Percentiles rank a stretch among this genome's conserved stretches.
These are phyloP conservation scores for Caretta caretta DNA, from an alignment of 2,113 vertebrate species.

Conservation along the genomic window DNA sequence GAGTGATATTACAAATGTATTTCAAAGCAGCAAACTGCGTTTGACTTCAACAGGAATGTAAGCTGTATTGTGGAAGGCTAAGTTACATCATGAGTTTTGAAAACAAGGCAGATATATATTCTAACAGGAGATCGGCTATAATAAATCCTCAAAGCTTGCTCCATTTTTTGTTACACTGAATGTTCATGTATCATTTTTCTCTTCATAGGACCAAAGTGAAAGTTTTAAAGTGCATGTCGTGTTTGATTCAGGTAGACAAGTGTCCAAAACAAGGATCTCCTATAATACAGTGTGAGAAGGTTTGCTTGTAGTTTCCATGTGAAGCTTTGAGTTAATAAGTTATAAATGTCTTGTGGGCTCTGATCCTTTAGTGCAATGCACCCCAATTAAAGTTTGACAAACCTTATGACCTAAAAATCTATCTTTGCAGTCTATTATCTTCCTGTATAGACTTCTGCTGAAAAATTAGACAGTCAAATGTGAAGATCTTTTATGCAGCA, in stretches of 20 bases:
- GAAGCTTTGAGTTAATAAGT: neutral
- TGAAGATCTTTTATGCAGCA: neutral
- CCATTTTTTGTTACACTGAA: neutral
- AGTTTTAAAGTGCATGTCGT: slow-evolving; percentile 8
- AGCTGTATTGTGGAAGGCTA: neutral
- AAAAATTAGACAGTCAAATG: neutral
- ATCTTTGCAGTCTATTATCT: neutral
- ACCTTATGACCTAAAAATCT: neutral
- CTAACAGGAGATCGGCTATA: neutral
- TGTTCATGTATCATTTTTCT: neutral
- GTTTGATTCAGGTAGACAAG: slow-evolving; percentile 54
- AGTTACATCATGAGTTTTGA: neutral
- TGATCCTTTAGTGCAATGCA: neutral
- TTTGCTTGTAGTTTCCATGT: neutral
- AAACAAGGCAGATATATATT: neutral
- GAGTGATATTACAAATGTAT: neutral
- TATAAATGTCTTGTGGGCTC: neutral
- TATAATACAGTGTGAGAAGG: slow-evolving; percentile 36
- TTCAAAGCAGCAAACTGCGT: neutral
- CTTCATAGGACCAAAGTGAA: slow-evolving; percentile 35
- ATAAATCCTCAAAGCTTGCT: neutral
- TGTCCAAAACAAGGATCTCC: slow-evolving; percentile 32
- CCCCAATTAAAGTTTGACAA: neutral
- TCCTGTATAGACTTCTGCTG: neutral
- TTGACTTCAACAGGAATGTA: neutral